These are phyloP conservation scores for Neomicropteryx cornuta DNA, from an alignment of 1,140 invertebrate genomes.

Conservation along the genomic window DNA sequence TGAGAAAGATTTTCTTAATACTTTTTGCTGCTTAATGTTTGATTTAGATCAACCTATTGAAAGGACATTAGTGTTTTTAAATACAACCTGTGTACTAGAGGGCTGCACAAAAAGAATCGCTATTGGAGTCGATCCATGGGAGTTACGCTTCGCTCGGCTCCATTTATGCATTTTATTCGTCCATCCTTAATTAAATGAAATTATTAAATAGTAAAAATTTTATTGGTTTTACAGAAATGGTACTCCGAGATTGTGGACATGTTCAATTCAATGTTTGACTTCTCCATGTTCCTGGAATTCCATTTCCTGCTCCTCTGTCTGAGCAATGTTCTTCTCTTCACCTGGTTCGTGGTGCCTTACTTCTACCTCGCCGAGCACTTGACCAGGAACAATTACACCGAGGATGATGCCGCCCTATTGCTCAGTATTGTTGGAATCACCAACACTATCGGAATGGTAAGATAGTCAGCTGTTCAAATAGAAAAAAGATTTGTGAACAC, in stretches of 20 bases:
- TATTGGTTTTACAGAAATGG: slow-evolving; percentile 60
- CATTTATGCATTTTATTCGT: neutral
- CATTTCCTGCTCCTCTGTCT: slow-evolving; percentile 72
- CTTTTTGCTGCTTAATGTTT: no score
- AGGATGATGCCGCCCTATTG: slow-evolving; percentile 62
- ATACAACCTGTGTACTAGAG: no score
- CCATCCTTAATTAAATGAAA: slow-evolving; percentile 16
- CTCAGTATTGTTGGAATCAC: slow-evolving; percentile 75
- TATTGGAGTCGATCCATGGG: no score
- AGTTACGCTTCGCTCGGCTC: no score
- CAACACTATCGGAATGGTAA: slow-evolving; percentile 85
- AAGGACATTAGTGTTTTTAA: no score
- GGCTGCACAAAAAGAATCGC: no score
- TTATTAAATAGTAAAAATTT: no score
- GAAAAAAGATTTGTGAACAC: no score
- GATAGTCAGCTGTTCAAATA: no score
- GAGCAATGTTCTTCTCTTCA: slow-evolving; percentile 75
- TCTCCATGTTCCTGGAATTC: slow-evolving; percentile 67
- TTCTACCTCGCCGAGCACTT: slow-evolving; percentile 74
- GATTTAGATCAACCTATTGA: no score
- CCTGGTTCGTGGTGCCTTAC: slow-evolving; percentile 86
- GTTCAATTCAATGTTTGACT: slow-evolving; percentile 62
- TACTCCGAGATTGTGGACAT: slow-evolving; percentile 59
- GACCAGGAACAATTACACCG: slow-evolving; percentile 47
- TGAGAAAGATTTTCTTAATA: no score